Evolutionary conservation across 2,888 invertebrate species (phyloP).

Genomic region (Pristionchus entomophagus): DNA sequence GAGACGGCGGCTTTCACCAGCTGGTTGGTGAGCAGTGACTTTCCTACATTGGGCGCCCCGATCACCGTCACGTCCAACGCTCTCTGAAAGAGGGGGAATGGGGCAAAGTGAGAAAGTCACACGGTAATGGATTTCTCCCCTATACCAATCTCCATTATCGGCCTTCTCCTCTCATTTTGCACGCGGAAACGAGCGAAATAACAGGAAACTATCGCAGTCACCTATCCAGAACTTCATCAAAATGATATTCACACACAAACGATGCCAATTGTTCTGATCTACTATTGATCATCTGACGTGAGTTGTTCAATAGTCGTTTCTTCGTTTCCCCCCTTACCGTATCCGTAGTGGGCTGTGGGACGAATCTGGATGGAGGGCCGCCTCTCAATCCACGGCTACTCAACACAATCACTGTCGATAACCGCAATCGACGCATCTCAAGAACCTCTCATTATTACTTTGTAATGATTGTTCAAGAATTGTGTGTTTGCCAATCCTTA

Average conservation of each 20-base stretch:
- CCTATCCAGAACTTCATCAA: neutral
- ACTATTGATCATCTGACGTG: too few species aligned
- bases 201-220: too few species aligned
- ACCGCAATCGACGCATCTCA: conserved; percentile 9
- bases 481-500: too few species aligned
- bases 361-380: neutral
- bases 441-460: neutral
- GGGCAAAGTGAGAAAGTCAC: neutral
- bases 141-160: neutral
- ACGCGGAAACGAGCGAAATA: too few species aligned
- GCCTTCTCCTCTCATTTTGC: too few species aligned
- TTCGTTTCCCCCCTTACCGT: neutral
- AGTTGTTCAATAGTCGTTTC: too few species aligned
- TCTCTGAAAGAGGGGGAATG: conserved; percentile 16
- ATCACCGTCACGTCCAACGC: conserved; percentile 85
- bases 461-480: neutral
- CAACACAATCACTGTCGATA: neutral
- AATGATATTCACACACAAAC: too few species aligned
- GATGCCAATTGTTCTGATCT: too few species aligned
- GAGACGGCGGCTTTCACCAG: conserved; percentile 88
- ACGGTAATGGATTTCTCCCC: neutral
- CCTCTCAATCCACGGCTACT: neutral
- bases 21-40: conserved; percentile 93
- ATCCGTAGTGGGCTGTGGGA: neutral
- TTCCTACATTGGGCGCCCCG: conserved; percentile 94